phyloP scores from a whole-genome alignment of 30 jellyfish, hydroid and myxozoan species.

The Morbakka virulenta region DNA sequence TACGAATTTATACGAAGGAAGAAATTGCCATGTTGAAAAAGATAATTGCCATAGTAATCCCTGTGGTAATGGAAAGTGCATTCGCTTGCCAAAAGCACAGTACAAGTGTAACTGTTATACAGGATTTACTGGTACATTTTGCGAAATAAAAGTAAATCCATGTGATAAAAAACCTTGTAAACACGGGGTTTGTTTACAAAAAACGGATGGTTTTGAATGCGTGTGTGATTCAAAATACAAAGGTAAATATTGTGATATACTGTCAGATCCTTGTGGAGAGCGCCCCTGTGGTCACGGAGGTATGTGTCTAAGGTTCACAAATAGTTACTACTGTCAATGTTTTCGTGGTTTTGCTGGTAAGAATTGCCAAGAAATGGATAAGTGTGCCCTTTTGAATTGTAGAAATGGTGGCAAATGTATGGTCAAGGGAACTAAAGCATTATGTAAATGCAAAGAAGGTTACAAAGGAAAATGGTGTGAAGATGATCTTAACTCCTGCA shows the following conservation, averaged over 20 bases:
- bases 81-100: slow-evolving; percentile 5
- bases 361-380: slow-evolving; percentile 37
- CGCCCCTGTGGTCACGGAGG: slow-evolving; percentile 65
- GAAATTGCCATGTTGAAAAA: slow-evolving; percentile 3
- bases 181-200: slow-evolving; percentile 42
- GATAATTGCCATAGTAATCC: slow-evolving; percentile 35
- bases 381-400: slow-evolving; percentile 47
- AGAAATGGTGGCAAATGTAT: slow-evolving; percentile 42
- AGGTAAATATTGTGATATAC: slow-evolving; percentile 42
- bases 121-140: slow-evolving; percentile 42
- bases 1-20: slow-evolving; percentile 35
- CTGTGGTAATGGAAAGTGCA: slow-evolving; percentile 37
- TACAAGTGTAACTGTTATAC: slow-evolving; percentile 34
- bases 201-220: slow-evolving; percentile 38
- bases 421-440: not conserved
- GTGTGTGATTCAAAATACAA: slow-evolving; percentile 44
- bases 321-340: slow-evolving; percentile 37
- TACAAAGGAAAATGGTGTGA: slow-evolving; percentile 38
- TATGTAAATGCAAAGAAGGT: slow-evolving; percentile 43
- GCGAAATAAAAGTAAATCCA: slow-evolving; percentile 48
- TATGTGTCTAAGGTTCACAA: slow-evolving; percentile 31
- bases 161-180: slow-evolving; percentile 56
- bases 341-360: slow-evolving; percentile 49
- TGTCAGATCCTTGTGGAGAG: slow-evolving; percentile 31
- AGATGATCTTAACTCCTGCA: slow-evolving; percentile 31